These are phyloP conservation scores for Cairina moschata DNA, from an alignment of 2,113 vertebrate species.

Conservation along the genomic window DNA sequence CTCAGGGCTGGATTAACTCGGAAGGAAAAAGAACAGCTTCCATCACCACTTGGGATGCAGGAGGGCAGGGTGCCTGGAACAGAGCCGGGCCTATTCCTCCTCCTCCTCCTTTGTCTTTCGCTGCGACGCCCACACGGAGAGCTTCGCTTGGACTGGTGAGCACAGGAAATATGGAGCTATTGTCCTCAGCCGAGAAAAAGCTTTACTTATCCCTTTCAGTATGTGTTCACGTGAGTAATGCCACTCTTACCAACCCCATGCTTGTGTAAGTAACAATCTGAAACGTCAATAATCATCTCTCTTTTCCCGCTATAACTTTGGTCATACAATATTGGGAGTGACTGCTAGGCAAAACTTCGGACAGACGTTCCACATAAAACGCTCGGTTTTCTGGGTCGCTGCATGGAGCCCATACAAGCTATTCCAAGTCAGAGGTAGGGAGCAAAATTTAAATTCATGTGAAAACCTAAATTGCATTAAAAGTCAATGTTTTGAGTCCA, in stretches of 20 bases:
- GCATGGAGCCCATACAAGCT: neutral
- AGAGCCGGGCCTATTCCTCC: neutral
- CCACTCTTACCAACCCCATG: neutral
- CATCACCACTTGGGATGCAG: neutral
- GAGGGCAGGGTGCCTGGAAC: neutral
- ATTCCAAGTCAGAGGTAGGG: neutral
- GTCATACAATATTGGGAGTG: neutral
- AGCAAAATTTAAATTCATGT: neutral
- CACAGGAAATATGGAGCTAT: neutral
- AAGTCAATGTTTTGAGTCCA: neutral
- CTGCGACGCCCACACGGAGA: neutral
- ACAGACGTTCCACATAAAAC: neutral
- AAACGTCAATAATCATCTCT: neutral
- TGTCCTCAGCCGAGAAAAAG: neutral
- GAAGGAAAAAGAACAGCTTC: conserved; percentile 45
- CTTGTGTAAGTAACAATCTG: neutral
- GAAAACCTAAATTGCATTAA: neutral
- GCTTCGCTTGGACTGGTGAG: rapidly evolving
- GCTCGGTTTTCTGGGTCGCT: neutral
- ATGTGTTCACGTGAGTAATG: neutral
- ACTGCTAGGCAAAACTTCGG: neutral
- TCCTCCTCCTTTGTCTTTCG: neutral
- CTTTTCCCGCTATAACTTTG: neutral
- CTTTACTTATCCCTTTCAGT: neutral
- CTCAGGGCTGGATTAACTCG: conserved; percentile 27